These are phyloP conservation scores for Falco columbarius DNA, from an alignment of 2,797 vertebrate species.

Conservation along the genomic window DNA sequence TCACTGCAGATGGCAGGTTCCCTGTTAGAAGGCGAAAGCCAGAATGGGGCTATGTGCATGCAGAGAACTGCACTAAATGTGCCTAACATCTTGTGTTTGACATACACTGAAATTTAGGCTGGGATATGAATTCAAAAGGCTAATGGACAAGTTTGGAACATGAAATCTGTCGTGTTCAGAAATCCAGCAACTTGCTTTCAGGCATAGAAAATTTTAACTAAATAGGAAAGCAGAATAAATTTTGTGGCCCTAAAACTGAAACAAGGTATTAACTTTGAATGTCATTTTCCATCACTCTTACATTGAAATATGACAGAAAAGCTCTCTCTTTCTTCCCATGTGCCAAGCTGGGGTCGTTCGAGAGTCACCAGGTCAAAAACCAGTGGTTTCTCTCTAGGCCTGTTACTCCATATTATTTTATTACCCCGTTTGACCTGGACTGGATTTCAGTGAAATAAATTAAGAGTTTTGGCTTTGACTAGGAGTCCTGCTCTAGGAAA, in stretches of 20 bases:
- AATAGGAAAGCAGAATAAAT: neutral
- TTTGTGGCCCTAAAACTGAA: neutral
- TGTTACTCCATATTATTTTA: neutral
- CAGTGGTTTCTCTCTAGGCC: neutral
- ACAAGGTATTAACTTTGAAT: neutral
- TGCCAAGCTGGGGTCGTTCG: neutral
- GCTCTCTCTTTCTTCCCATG: neutral
- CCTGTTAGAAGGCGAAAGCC: constrained; percentile 14
- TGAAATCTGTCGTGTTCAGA: neutral
- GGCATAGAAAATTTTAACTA: neutral
- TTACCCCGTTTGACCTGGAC: neutral
- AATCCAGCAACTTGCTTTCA: neutral
- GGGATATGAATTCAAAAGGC: constrained; percentile 9
- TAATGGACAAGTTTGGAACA: neutral
- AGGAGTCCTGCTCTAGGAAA: neutral
- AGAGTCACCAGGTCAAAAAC: neutral
- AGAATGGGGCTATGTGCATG: neutral
- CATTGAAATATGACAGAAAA: neutral
- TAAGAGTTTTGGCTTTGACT: neutral
- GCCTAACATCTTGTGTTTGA: constrained; percentile 40
- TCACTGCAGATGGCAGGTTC: constrained; percentile 38
- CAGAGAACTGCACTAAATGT: neutral
- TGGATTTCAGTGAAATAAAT: neutral
- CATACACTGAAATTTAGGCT: neutral
- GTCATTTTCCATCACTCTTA: neutral